Percentiles rank a stretch among this genome's conserved stretches.
phyloP scores from a whole-genome alignment of 2,888 invertebrate species.

The Leptinotarsa rubiginosa region DNA sequence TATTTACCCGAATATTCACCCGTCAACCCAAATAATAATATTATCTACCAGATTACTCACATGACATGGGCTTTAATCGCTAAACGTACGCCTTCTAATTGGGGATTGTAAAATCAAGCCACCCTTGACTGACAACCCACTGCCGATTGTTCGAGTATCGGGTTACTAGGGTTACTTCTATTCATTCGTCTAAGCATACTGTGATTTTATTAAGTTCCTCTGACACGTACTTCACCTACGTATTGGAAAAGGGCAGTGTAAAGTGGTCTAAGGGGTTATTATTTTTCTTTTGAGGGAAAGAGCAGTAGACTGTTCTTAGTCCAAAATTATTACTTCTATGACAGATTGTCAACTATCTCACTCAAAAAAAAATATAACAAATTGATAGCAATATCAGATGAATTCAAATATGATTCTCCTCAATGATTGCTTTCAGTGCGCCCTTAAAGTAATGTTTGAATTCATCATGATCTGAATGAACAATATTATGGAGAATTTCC shows the following conservation, averaged over 20 bases:
- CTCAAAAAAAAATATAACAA: too few relatives aligned
- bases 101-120: slow-evolving; percentile 64
- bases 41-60: slow-evolving; percentile 51
- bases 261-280: not conserved
- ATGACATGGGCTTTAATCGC: slow-evolving; percentile 54
- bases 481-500: too few relatives aligned
- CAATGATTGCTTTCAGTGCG: too few relatives aligned
- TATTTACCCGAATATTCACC: slow-evolving; percentile 42
- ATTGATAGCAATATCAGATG: too few relatives aligned
- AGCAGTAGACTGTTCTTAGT: not conserved
- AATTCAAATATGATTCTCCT: too few relatives aligned
- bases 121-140: slow-evolving; percentile 59
- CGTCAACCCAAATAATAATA: slow-evolving; percentile 45
- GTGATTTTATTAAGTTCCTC: slow-evolving; percentile 55
- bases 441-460: too few relatives aligned
- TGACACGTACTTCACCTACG: slow-evolving; percentile 46
- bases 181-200: slow-evolving; percentile 51
- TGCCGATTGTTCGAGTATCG: slow-evolving; percentile 55
- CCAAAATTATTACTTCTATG: too few relatives aligned
- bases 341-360: too few relatives aligned
- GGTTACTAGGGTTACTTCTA: slow-evolving; percentile 59
- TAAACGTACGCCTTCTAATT: slow-evolving; percentile 59
- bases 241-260: slow-evolving; percentile 1
- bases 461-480: too few relatives aligned
- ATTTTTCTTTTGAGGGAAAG: too few relatives aligned